Evolutionary conservation across 2,888 invertebrate species (phyloP).

Genomic region (Drosophila testacea): DNA sequence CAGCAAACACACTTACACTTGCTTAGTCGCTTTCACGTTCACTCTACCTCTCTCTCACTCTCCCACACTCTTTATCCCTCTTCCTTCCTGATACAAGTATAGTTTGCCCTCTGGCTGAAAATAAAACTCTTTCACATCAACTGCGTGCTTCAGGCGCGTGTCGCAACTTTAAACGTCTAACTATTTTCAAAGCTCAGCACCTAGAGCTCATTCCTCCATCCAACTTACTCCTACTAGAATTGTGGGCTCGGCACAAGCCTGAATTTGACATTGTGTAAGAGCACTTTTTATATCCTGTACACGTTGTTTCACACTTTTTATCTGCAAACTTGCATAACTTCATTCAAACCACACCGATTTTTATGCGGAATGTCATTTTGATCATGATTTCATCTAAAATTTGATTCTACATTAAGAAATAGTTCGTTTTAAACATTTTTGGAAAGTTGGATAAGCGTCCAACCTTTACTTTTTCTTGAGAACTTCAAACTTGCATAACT

Average conservation of each 20-base stretch:
- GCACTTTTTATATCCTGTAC: too few species aligned
- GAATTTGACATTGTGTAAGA: conserved; percentile 2
- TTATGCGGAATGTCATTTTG: too few species aligned
- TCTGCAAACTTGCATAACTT: too few species aligned
- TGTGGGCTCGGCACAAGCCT: conserved; percentile 4
- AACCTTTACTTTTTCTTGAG: too few species aligned
- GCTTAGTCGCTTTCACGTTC: background rate
- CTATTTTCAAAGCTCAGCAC: conserved; percentile 13
- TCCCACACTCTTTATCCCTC: background rate
- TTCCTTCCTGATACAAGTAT: conserved; percentile 12
- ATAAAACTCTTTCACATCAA: conserved; percentile 29
- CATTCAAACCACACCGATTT: too few species aligned
- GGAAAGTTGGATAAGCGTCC: too few species aligned
- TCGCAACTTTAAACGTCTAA: conserved; percentile 31
- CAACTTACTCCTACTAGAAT: background rate
- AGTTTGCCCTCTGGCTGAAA: conserved; percentile 22
- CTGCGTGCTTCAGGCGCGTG: conserved; percentile 14
- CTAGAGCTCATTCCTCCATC: background rate
- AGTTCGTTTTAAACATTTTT: too few species aligned
- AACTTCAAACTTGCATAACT: too few species aligned
- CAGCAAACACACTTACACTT: background rate
- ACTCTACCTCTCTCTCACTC: background rate
- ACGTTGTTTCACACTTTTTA: too few species aligned
- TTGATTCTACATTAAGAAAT: too few species aligned
- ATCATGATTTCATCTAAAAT: too few species aligned